Percentiles rank a stretch among this genome's conserved stretches.
phyloP scores from a whole-genome alignment of 2,797 vertebrate species.

The Hydrocynus forskahlii region DNA sequence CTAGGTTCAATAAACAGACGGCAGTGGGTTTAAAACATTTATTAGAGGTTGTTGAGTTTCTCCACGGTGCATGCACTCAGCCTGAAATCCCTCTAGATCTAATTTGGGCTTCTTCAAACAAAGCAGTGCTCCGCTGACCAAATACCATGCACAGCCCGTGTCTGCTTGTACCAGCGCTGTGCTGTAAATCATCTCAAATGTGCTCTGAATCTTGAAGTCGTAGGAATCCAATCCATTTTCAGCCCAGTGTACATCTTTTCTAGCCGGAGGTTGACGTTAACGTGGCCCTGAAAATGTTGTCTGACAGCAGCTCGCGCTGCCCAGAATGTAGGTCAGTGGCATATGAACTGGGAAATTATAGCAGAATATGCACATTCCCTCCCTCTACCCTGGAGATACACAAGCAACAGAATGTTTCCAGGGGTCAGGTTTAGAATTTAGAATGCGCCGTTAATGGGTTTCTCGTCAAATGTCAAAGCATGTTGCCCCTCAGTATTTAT shows the following conservation, averaged over 20 bases:
- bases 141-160: background rate
- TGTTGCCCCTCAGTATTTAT: background rate
- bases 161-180: background rate
- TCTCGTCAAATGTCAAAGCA: conserved; percentile 34
- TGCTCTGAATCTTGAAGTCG: background rate
- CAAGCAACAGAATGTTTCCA: conserved; percentile 23
- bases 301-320: conserved; percentile 13
- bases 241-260: conserved; percentile 12
- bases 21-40: conserved; percentile 30
- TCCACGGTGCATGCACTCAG: background rate
- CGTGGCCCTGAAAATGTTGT: conserved; percentile 47
- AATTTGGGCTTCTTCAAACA: conserved; percentile 26
- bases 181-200: conserved; percentile 10
- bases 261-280: conserved; percentile 40
- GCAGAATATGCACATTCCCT: background rate
- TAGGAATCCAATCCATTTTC: conserved; percentile 26
- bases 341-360: conserved; percentile 29
- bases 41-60: conserved; percentile 33
- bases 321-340: conserved; percentile 49
- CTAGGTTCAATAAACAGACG: conserved; percentile 33
- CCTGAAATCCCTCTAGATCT: conserved; percentile 19
- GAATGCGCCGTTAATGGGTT: conserved; percentile 45
- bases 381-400: conserved; percentile 30
- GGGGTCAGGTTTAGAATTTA: conserved; percentile 39
- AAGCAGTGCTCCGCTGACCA: background rate